Percentiles rank a stretch among this genome's conserved stretches.
These are phyloP conservation scores for Aurelia aurita DNA, from an alignment of 30 jellyfish, hydroid and myxozoan species.

Conservation along the genomic window DNA sequence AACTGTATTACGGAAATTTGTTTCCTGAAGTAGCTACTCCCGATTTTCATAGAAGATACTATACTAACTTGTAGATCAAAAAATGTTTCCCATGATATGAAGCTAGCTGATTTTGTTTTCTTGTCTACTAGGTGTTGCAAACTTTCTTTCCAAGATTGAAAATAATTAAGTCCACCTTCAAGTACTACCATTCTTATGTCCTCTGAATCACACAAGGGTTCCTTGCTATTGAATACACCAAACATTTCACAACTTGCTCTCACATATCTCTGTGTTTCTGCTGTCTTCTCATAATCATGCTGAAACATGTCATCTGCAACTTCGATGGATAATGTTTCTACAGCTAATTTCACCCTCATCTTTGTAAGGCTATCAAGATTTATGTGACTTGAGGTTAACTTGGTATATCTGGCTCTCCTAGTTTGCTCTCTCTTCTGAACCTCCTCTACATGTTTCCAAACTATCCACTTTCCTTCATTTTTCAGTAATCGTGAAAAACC, in stretches of 20 bases:
- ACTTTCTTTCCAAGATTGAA: background rate
- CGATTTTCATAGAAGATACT: background rate
- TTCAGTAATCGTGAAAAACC: background rate
- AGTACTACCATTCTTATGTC: background rate
- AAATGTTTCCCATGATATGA: slow-evolving; percentile 5
- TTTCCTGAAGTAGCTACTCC: background rate
- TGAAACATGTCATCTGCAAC: slow-evolving; percentile 4
- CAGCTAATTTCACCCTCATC: slow-evolving; percentile 30
- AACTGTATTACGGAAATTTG: background rate
- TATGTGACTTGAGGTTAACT: background rate
- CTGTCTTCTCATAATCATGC: background rate
- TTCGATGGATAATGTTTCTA: background rate
- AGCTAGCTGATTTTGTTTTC: slow-evolving; percentile 1
- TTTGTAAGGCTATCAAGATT: background rate
- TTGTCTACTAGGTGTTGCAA: background rate
- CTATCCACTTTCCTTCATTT: background rate
- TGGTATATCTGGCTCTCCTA: background rate
- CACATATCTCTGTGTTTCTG: slow-evolving; percentile 11
- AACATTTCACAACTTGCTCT: background rate
- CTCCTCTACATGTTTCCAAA: background rate
- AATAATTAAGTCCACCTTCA: background rate
- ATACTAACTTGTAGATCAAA: slow-evolving; percentile 27
- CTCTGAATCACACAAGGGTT: background rate
- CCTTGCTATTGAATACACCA: slow-evolving; percentile 6
- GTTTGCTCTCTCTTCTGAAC: background rate